Evolutionary conservation across 2,113 vertebrate genomes (phyloP), one percentile per base, ranked within the genome.

Genomic region (Corythoichthys intestinalis): DNA sequence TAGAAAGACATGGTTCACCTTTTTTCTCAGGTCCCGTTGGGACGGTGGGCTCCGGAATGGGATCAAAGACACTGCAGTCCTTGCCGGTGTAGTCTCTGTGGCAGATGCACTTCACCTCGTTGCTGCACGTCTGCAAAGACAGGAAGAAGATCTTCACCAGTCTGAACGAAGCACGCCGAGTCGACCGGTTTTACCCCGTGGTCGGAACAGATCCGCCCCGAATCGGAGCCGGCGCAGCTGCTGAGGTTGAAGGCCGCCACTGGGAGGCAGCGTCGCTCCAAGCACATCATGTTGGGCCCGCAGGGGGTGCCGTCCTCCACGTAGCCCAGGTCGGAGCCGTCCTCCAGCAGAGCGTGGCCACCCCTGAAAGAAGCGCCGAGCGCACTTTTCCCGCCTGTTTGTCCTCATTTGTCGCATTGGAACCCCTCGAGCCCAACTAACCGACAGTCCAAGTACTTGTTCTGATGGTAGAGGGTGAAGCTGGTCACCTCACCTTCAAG

Each of bases 41-140:
- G 14, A 90, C 90, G 0, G 91, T 93, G 0, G 95, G 90, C 0
- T 95, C 94, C 0, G 95, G 95, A 72, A 95, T 93, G 48, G 96
- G 96, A 85, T 98, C 95, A 35, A 89, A 92, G 13, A 98, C 93
- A 2, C 96, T 98, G 93, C 96, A 98, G 90, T 98, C 96, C 87
- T 96, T 98, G 74, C 96, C 96, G 0, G 96, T 98, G 92, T 95
- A 96, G 82, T 97, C 95, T 0, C 94, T 70, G 83, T 95, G 92
- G 77, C 96, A 98, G 91, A 98, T 98, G 72, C 96, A 98, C 77
- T 96, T 97, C 74, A 95, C 96, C 80, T 98, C 95, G 0, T 96
- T 98, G 79, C 96, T 98, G 90, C 96, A 98, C 17, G 94, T 95
- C 96, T 97, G 61, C 0, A 13, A 67, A 17, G 34, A 2, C 71